Conservation (phyloP, 2,797 vertebrate species). For the Lutjanus campechanus region DNA sequence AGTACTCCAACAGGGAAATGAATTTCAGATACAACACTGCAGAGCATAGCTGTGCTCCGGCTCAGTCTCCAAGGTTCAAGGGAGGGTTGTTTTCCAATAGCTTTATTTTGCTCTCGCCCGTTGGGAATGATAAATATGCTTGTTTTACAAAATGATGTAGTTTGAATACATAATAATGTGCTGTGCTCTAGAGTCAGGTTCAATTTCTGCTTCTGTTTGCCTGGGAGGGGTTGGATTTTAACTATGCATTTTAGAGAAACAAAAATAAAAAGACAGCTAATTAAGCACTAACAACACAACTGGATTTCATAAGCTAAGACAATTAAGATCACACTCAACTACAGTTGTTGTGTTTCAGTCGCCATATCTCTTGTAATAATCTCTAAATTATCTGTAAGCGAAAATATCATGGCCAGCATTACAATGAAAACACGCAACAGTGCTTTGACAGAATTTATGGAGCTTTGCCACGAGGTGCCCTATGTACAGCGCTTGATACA, state of each 20-base stretch:
- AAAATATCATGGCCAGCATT: background rate
- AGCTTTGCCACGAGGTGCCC: too few relatives aligned
- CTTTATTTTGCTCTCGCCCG: constrained; percentile 40
- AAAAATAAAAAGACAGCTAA: background rate
- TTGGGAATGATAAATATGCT: constrained; percentile 67
- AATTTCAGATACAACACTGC: constrained; percentile 41
- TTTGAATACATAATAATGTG: constrained; percentile 53
- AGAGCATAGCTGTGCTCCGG: constrained; percentile 24
- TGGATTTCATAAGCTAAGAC: background rate
- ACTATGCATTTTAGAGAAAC: background rate
- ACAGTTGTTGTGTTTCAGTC: background rate
- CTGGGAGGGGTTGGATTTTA: background rate
- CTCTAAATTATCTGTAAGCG: background rate
- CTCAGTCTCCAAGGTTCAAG: constrained; percentile 44
- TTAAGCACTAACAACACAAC: background rate
- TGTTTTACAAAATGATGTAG: constrained; percentile 68
- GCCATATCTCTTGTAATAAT: background rate
- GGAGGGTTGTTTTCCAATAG: constrained; percentile 60
- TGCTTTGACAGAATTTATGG: background rate
- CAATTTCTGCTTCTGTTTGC: background rate
- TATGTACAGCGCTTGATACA: too few relatives aligned
- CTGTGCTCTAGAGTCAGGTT: constrained; percentile 17
- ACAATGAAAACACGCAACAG: background rate
- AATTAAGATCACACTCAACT: background rate
- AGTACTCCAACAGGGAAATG: constrained; percentile 22